Base-by-base conservation (phyloP, 2,113 vertebrate species). In the Cacatua alba region DNA sequence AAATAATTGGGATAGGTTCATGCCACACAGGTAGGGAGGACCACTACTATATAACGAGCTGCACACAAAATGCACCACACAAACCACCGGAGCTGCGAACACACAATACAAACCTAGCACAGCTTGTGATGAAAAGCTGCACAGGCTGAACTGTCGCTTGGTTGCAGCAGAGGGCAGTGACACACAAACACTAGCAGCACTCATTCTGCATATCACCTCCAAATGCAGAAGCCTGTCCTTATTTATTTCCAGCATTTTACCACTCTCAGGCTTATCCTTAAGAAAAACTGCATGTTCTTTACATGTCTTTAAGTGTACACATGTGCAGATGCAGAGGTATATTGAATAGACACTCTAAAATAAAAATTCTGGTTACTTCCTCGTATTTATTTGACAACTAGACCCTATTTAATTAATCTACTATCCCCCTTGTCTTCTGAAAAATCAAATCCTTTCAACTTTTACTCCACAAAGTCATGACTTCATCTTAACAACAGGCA, bases 21-120 rank as follows among this genome's bases (percentile, higher is more conserved):
- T 7, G 23, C 23, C 62, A 70, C 17, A 43, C 15, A 46, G 29
- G 44, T 31, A 15, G 29, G 52, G 16, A 85, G 41, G 14, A 51
- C 14, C 10, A 13, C 14, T 29, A 13, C 17, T 1, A 0, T 2
- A 11, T 41, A 52, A 77, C 0, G 0, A 91, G 44, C 14, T 4
- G 19, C 51, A 39, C 15, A 44, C 17, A 24, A 37, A 75, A 24
- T 0, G 0, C 28, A 46, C 7, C n/a, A 12, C 9, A 11, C 17
- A 17, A 44, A 24, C 41, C 17, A 21, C 21, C 11, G 4, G 71
- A 59, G 51, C 55, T 69, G 60, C 49, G 51, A 71, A 28, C 44
- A n/a, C 52, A 60, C 29, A 29, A 1, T 0, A 19, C 9, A 20
- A 9, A 44, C 24, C 10, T 16, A 9, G 71, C 3, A 1, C 2